phyloP scores from a whole-genome alignment of 2,797 vertebrate genomes.

The Myotis pilosus region DNA sequence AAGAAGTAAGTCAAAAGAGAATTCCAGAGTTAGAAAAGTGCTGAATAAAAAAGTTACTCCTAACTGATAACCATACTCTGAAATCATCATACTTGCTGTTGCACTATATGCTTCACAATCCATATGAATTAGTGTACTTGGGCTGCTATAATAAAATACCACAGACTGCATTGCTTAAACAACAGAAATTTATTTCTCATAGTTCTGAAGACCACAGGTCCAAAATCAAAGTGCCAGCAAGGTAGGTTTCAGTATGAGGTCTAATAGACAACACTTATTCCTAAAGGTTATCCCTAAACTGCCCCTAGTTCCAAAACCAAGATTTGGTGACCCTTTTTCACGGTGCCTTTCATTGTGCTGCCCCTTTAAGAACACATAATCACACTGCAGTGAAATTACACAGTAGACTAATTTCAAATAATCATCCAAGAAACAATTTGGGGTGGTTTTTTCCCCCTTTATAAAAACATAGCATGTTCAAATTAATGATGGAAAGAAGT shows the following conservation, averaged over 20 bases:
- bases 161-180: not conserved
- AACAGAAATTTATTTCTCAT: not conserved
- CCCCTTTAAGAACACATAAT: not conserved
- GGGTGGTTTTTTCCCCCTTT: not conserved
- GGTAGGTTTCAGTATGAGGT: not conserved
- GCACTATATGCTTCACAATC: not conserved
- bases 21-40: not conserved
- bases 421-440: not conserved
- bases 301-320: not conserved
- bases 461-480: slow-evolving; percentile 36
- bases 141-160: not conserved
- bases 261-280: not conserved
- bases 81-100: not conserved
- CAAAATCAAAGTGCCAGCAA: not conserved
- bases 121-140: fast-evolving
- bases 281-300: not conserved
- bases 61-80: not conserved
- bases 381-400: not conserved
- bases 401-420: not conserved
- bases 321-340: not conserved
- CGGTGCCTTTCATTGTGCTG: not conserved
- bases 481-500: not conserved
- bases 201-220: not conserved
- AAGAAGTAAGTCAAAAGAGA: not conserved
- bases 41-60: not conserved